Base-by-base conservation (phyloP, 2,113 vertebrate species). In the Heptranchias perlo region DNA sequence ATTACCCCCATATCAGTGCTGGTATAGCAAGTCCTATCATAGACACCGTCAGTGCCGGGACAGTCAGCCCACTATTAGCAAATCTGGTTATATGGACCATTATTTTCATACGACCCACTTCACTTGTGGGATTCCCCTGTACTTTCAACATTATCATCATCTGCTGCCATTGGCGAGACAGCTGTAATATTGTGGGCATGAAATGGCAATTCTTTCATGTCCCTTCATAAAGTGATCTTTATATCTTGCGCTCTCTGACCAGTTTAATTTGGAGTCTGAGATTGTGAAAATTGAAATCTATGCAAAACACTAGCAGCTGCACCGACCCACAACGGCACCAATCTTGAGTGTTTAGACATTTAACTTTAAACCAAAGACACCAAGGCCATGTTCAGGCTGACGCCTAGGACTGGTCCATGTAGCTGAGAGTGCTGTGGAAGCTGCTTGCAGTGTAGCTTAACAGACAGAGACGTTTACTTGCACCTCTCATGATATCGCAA, bases 261-360 rank as follows among this genome's bases (percentile, higher is more conserved):
- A 94, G 62, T n/a, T 94, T 67, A 65, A 94, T 94, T 94, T 65
- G 92, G 92, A 65, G 21, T 65, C 39, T 94, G 2, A 44, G 92
- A 47, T 94, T 64, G 61, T 94, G 92, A 94, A 94, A 94, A 94
- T 94, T 39, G n/a, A 94, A 28, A 58, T 93, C 89, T 58, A 49
- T 62, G 13, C 62, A 94, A 54, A 44, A 28, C 21, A 39, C 16
- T n/a, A 67, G 21, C 61, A 44, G 61, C 54, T 94, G 62, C 35
- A 31, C 13, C 28, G 35, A n/a, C 87, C 52, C 52, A 64, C 18
- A 23, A 94, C 47, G 92, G 61, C 61, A 91, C 31, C 87, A 94
- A 94, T 94, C 62, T 94, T 65, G 23, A 65, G 78, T 61, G 62
- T 67, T 44, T 47, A 47, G 92, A 94, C 92, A 94, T 94, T 64